Evolutionary conservation across 2,113 vertebrate genomes (phyloP).

Genomic region (cat (Felis catus)): DNA sequence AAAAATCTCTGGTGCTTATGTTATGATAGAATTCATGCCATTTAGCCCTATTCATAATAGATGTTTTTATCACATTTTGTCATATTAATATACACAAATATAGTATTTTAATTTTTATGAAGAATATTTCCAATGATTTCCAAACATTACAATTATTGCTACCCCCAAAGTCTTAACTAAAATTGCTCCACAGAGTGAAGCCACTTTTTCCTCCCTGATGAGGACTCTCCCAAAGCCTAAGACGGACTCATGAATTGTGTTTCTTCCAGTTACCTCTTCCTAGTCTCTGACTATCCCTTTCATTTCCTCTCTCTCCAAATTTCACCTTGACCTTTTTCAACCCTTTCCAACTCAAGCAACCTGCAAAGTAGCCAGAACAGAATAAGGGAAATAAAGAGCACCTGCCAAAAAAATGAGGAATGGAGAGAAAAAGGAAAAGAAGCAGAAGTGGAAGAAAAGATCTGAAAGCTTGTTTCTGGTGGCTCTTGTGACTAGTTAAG

Average conservation of each 20-base stretch:
- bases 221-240: neutral
- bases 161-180: neutral
- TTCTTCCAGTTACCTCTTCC: neutral
- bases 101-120: neutral
- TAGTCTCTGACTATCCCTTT: neutral
- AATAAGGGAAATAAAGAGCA: neutral
- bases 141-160: constrained; percentile 22
- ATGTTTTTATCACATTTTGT: constrained; percentile 38
- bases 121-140: constrained; percentile 23
- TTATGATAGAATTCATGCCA: constrained; percentile 35
- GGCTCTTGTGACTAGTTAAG: neutral
- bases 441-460: neutral
- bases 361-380: neutral
- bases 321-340: neutral
- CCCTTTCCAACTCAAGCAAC: neutral
- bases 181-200: neutral
- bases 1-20: constrained; percentile 27
- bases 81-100: constrained; percentile 19
- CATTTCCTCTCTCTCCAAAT: neutral
- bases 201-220: constrained; percentile 1
- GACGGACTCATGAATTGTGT: neutral
- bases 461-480: neutral
- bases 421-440: neutral
- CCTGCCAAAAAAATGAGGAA: neutral
- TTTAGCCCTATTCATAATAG: constrained; percentile 29